These are phyloP conservation scores for Macrochelys suwanniensis DNA, from an alignment of 2,797 vertebrate species.

Conservation along the genomic window DNA sequence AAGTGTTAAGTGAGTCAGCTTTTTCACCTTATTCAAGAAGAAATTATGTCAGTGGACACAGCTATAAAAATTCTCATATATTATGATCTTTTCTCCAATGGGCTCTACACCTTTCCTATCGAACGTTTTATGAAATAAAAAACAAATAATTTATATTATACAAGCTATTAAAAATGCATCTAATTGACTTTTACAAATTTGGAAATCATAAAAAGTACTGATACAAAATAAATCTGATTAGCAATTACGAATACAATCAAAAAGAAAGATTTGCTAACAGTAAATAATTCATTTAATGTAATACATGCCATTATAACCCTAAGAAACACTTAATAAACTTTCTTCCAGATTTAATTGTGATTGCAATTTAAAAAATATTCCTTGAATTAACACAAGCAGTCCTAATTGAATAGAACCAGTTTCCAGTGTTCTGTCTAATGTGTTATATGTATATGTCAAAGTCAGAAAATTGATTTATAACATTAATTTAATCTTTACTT, in stretches of 20 bases:
- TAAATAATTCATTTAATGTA: conserved; percentile 36
- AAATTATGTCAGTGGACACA: background rate
- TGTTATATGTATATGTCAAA: conserved; percentile 63
- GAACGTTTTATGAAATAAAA: background rate
- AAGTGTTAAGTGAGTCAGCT: background rate
- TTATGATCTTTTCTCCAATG: background rate
- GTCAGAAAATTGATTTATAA: conserved; percentile 75
- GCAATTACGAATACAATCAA: conserved; percentile 26
- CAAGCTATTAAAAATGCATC: background rate
- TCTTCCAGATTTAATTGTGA: conserved; percentile 24
- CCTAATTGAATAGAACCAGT: background rate
- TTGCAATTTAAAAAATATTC: conserved; percentile 37
- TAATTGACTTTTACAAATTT: background rate
- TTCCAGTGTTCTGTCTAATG: conserved; percentile 49
- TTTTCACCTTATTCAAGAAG: background rate
- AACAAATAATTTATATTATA: background rate
- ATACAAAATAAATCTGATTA: background rate
- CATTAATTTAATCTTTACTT: conserved; percentile 73
- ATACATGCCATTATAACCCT: conserved; percentile 27
- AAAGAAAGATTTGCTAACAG: conserved; percentile 34
- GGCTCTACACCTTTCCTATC: background rate
- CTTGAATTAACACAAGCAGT: conserved; percentile 40
- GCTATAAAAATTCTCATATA: background rate
- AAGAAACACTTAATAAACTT: conserved; percentile 35
- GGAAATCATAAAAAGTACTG: background rate